phyloP scores from a whole-genome alignment of 92 coral and sea anemone species.

The Epizoanthus scotinus region DNA sequence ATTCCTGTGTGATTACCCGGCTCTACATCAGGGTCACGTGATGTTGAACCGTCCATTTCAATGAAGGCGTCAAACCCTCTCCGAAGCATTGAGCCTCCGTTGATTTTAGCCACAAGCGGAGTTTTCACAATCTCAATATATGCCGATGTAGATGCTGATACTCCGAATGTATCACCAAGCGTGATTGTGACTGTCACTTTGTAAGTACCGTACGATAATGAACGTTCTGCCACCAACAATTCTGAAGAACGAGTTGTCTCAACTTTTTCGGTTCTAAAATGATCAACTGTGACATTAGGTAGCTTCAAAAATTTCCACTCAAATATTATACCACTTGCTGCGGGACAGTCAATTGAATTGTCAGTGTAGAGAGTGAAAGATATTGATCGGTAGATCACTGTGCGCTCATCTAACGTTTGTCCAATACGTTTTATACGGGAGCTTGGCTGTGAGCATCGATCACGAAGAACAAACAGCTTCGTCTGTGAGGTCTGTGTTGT shows the following conservation, averaged over 20 bases:
- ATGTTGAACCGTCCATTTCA: slow-evolving; percentile 58
- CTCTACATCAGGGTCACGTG: slow-evolving; percentile 68
- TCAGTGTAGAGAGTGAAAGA: slow-evolving; percentile 25
- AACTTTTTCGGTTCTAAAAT: background rate
- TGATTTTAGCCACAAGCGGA: slow-evolving; percentile 57
- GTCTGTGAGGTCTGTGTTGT: background rate
- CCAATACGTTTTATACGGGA: slow-evolving; percentile 18
- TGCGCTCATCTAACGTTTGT: slow-evolving; percentile 3
- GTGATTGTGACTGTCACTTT: background rate
- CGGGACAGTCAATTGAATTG: slow-evolving; percentile 35
- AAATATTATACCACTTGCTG: slow-evolving; percentile 25
- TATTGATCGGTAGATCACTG: background rate
- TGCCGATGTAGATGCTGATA: slow-evolving; percentile 15
- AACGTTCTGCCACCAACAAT: background rate
- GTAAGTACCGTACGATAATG: slow-evolving; percentile 9
- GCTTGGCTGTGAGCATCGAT: slow-evolving; percentile 27
- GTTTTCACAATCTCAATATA: slow-evolving; percentile 51
- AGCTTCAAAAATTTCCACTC: slow-evolving; percentile 7
- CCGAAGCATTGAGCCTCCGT: slow-evolving; percentile 45
- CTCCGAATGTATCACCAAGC: slow-evolving; percentile 7
- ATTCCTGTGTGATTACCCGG: slow-evolving; percentile 6
- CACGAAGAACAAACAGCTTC: slow-evolving; percentile 21
- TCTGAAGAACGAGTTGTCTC: slow-evolving; percentile 9
- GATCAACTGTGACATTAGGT: background rate
- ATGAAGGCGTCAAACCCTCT: slow-evolving; percentile 53